Evolutionary conservation across 2,113 vertebrate species (phyloP), one percentile per base, ranked within the genome.

Genomic region (Leucopsar rothschildi): DNA sequence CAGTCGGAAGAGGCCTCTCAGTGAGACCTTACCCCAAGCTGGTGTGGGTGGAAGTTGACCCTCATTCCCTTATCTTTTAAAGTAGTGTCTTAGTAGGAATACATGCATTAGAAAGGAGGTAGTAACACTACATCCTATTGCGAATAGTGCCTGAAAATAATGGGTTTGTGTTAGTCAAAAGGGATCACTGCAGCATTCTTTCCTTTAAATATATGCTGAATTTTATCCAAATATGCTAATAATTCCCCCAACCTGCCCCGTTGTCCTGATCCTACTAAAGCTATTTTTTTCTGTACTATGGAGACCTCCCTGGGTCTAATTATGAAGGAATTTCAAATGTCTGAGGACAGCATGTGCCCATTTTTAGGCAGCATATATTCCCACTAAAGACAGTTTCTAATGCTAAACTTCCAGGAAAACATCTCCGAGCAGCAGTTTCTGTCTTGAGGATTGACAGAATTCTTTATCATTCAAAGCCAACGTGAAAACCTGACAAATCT

Each of bases 331-430:
- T 60, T 76, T 90, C 35, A 47, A 9, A 23, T 31, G 21, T 55
- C 22, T 1, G 0, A 20, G 11, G 40, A 9, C 21, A 60, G 22
- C 9, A 39, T 12, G 15, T 33, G 11, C 2, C 19, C 2, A 7
- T 44, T 37, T 66, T 56, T 52, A 66, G 17, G 45, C 29, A 64
- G 33, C 11, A 47, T 49, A 23, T 25, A 42, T 61, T 66, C 9
- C 40, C 18, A 37, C 31, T 53, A 35, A 28, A 49, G 21, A 29
- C 8, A n/a, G 5, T 50, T 88, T 77, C 63, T 53, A 45, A 37
- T 29, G 20, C 24, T 55, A 40, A 42, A 61, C 5, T 85, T 66
- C 20, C 37, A 53, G 16, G 37, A 80, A 69, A 39, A 11, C 12
- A 5, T 5, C 12, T 59, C 19, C 68, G 42, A 21, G 33, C 29